These are phyloP conservation scores for Drosophila nr. fundita DNA, from an alignment of 2,888 invertebrate genomes.

Conservation along the genomic window DNA sequence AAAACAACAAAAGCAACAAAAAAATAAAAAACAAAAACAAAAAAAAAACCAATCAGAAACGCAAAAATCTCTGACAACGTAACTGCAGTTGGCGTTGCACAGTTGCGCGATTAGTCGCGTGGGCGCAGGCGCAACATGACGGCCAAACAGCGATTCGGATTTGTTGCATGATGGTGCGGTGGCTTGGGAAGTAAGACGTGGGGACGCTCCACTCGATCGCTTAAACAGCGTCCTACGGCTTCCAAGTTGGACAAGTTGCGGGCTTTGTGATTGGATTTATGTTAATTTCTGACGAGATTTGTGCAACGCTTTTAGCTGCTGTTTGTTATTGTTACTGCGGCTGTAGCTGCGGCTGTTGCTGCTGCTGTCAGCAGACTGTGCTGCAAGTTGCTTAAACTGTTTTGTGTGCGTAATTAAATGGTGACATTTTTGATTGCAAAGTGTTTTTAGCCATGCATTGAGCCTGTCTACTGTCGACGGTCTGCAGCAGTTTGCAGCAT, in stretches of 20 bases:
- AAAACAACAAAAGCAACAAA: constrained; percentile 18
- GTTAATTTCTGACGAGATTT: constrained; percentile 79
- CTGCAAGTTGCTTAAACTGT: constrained; percentile 75
- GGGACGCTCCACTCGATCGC: constrained; percentile 36
- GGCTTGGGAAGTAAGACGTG: not conserved
- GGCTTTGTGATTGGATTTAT: constrained; percentile 79
- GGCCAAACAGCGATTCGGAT: constrained; percentile 67
- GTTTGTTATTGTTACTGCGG: constrained; percentile 52
- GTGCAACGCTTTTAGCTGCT: constrained; percentile 70
- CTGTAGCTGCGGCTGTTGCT: constrained; percentile 33
- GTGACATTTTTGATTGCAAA: constrained; percentile 79
- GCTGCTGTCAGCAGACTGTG: constrained; percentile 62
- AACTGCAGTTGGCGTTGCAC: constrained; percentile 77
- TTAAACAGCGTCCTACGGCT: constrained; percentile 74
- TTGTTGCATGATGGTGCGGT: constrained; percentile 13
- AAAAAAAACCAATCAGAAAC: constrained; percentile 61
- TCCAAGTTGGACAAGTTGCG: constrained; percentile 65
- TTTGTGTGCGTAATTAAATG: constrained; percentile 79
- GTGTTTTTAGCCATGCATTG: constrained; percentile 45
- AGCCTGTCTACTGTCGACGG: not conserved
- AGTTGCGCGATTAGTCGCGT: constrained; percentile 71
- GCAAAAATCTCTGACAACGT: constrained; percentile 73
- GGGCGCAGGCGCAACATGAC: constrained; percentile 79
- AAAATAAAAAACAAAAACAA: constrained; percentile 40
- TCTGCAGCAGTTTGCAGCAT: constrained; percentile 15